Conservation (phyloP, 2,888 invertebrate species). For the Acronicta psi region DNA sequence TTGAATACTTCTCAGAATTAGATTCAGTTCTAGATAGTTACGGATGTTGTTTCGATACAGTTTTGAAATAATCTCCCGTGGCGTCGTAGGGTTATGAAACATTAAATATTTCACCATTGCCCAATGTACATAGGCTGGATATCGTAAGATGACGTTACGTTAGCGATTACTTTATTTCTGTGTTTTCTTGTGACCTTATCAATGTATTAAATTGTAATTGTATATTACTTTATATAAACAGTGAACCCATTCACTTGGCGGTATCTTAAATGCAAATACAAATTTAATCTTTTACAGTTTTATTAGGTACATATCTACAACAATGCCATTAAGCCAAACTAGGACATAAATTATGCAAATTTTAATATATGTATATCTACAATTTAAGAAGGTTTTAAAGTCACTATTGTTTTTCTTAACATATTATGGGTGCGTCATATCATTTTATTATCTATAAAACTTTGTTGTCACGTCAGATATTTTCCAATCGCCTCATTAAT, state of each 20-base stretch:
- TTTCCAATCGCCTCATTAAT: slow-evolving; percentile 21
- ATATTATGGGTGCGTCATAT: slow-evolving; percentile 12
- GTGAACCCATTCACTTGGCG: slow-evolving; percentile 15
- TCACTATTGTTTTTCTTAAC: neutral
- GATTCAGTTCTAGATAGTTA: slow-evolving; percentile 70
- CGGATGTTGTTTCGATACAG: slow-evolving; percentile 72
- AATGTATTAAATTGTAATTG: slow-evolving; percentile 44
- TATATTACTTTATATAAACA: slow-evolving; percentile 45
- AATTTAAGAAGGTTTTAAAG: slow-evolving; percentile 1
- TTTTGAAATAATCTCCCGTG: slow-evolving; percentile 76
- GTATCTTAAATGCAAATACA: slow-evolving; percentile 29
- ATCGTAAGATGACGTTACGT: slow-evolving; percentile 58
- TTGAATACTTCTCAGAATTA: slow-evolving; percentile 80
- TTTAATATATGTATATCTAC: slow-evolving; percentile 8
- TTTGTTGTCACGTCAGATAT: slow-evolving; percentile 11
- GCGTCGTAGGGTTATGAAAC: slow-evolving; percentile 64
- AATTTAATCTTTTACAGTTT: slow-evolving; percentile 27
- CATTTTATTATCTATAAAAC: slow-evolving; percentile 16
- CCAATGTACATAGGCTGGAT: slow-evolving; percentile 49
- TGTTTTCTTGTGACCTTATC: slow-evolving; percentile 36
- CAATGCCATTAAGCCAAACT: slow-evolving; percentile 6
- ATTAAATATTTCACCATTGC: slow-evolving; percentile 61
- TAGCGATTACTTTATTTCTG: slow-evolving; percentile 56
- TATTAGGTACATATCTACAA: neutral
- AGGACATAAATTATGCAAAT: slow-evolving; percentile 20